A percentile compares a stretch with the other conserved stretches of the same genome.
These are phyloP conservation scores for Macrotis lagotis DNA, from an alignment of 2,113 vertebrate species.

Conservation along the genomic window DNA sequence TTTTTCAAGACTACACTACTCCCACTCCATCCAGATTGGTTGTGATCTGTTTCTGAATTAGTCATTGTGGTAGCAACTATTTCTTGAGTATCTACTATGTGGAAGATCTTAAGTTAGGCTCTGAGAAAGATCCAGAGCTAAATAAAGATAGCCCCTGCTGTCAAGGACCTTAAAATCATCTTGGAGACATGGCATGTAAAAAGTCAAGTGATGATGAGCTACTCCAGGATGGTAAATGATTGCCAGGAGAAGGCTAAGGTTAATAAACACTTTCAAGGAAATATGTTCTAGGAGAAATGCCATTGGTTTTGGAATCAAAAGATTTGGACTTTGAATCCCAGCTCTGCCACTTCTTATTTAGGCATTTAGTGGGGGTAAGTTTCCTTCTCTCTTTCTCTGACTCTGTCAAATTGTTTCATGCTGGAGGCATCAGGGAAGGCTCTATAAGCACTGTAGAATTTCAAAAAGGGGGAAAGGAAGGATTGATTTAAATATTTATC, in stretches of 20 bases:
- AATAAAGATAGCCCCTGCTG: neutral
- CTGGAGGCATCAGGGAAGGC: neutral
- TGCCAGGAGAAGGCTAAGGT: neutral
- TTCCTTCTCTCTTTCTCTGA: neutral
- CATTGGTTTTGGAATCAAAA: neutral
- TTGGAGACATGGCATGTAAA: neutral
- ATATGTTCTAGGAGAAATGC: neutral
- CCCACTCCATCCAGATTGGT: neutral
- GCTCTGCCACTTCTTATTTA: neutral
- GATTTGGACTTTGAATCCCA: neutral
- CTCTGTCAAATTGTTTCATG: neutral
- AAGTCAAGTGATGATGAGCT: neutral
- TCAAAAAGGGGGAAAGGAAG: neutral
- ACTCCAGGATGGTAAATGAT: neutral
- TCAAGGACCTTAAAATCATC: neutral
- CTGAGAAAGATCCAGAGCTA: neutral
- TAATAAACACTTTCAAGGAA: neutral
- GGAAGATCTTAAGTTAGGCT: neutral
- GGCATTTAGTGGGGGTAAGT: neutral
- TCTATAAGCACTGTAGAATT: neutral
- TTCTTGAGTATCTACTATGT: neutral
- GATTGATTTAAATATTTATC: neutral
- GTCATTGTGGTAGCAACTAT: neutral
- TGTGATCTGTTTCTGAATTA: constrained; percentile 47
- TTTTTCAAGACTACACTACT: neutral